Percentiles rank a stretch among this genome's conserved stretches.
Evolutionary conservation across 2,113 vertebrate genomes (phyloP).

Genomic region (Tonatia bakeri): DNA sequence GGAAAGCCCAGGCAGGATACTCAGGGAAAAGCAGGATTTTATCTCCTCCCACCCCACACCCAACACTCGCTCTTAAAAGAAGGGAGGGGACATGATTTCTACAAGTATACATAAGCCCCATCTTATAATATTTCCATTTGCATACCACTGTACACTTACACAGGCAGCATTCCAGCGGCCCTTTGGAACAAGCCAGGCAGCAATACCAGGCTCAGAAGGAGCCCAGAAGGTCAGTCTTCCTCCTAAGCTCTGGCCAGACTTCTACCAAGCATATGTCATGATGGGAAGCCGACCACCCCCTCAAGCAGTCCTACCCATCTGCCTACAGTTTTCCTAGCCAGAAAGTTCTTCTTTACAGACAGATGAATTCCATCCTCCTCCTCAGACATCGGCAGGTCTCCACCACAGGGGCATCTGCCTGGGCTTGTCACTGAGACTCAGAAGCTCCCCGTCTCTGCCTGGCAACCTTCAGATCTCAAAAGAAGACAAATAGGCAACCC

Average conservation of each 20-base stretch:
- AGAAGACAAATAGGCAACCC: accelerated
- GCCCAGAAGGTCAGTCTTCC: background rate
- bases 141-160: background rate
- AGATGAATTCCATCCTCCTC: background rate
- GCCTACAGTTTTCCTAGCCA: background rate
- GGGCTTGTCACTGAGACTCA: too few species aligned
- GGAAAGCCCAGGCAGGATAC: background rate
- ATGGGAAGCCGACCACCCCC: background rate
- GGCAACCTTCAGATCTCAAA: too few species aligned
- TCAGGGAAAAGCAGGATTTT: background rate
- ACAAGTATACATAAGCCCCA: background rate
- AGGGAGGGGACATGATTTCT: background rate
- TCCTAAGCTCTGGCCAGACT: background rate
- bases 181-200: accelerated
- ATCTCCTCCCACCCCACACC: background rate
- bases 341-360: background rate
- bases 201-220: background rate
- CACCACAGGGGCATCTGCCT: background rate
- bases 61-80: background rate
- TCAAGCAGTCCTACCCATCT: background rate
- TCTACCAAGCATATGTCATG: background rate
- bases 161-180: background rate
- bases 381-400: background rate
- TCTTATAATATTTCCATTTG: accelerated
- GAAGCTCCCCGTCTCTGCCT: background rate